These are phyloP conservation scores for Bedellia somnulentella DNA, from an alignment of 2,888 invertebrate species.

Conservation along the genomic window DNA sequence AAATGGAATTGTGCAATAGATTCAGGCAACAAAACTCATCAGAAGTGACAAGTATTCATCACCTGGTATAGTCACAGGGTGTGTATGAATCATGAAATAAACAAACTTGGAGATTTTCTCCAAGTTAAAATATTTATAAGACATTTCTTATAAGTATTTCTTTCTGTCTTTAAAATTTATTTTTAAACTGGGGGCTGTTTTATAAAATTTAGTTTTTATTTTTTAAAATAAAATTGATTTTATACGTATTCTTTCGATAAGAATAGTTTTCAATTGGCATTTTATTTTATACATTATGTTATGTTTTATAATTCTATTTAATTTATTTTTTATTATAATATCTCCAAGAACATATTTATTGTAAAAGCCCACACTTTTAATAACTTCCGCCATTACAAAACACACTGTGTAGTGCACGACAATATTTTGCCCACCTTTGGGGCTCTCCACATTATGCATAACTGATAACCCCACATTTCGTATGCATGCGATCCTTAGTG, in stretches of 20 bases:
- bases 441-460: constrained; percentile 60
- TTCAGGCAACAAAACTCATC: constrained; percentile 52
- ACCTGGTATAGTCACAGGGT: constrained; percentile 19
- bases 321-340: background rate
- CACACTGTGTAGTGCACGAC: constrained; percentile 15
- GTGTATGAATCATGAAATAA: no score
- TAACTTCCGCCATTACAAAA: no score
- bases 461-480: constrained; percentile 56
- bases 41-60: constrained; percentile 25
- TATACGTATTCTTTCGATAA: no score
- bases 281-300: background rate
- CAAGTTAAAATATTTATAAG: no score
- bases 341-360: background rate
- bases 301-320: background rate
- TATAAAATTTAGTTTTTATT: no score
- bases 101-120: no score
- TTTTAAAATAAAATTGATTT: no score
- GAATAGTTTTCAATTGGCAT: no score
- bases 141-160: no score
- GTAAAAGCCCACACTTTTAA: background rate
- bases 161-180: no score
- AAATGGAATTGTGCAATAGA: constrained; percentile 50
- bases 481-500: constrained; percentile 61
- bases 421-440: constrained; percentile 59
- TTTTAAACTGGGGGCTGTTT: no score